Evolutionary conservation across 2,113 vertebrate genomes (phyloP).

Genomic region (Beaufortia kweichowensis): DNA sequence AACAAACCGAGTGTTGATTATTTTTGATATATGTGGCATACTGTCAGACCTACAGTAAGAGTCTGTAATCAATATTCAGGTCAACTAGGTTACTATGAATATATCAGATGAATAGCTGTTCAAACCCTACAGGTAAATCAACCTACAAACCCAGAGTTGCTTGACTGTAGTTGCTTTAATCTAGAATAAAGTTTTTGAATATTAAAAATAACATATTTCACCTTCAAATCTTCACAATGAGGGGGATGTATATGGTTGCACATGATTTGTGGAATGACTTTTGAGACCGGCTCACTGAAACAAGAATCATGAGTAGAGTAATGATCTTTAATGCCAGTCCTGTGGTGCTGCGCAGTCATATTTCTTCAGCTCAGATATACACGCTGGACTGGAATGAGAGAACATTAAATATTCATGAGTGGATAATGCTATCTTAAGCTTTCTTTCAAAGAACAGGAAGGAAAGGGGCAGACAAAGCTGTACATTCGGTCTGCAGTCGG

Average conservation of each 20-base stretch:
- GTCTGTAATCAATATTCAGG: too few species aligned
- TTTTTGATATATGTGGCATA: too few species aligned
- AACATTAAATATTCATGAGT: slow-evolving; percentile 72
- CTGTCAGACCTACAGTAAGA: too few species aligned
- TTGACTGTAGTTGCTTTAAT: not conserved
- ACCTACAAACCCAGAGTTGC: not conserved
- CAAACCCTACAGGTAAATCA: not conserved
- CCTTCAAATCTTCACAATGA: slow-evolving; percentile 14
- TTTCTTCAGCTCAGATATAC: slow-evolving; percentile 66
- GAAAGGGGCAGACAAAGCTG: not conserved
- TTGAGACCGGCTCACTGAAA: not conserved
- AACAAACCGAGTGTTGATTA: too few species aligned
- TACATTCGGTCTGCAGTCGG: slow-evolving; percentile 13
- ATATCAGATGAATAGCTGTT: too few species aligned
- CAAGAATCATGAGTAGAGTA: slow-evolving; percentile 6
- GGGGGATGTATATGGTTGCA: slow-evolving; percentile 6
- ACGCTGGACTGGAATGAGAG: slow-evolving; percentile 64
- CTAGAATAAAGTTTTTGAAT: not conserved
- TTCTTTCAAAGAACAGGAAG: slow-evolving; percentile 34
- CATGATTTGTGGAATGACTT: not conserved
- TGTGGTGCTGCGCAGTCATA: slow-evolving; percentile 46
- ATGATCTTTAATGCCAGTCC: slow-evolving; percentile 60
- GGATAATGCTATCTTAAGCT: slow-evolving; percentile 62
- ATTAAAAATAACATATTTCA: not conserved
- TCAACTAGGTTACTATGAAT: too few species aligned